phyloP scores from a whole-genome alignment of 2,797 vertebrate genomes.

The Cetoscarus ocellatus region DNA sequence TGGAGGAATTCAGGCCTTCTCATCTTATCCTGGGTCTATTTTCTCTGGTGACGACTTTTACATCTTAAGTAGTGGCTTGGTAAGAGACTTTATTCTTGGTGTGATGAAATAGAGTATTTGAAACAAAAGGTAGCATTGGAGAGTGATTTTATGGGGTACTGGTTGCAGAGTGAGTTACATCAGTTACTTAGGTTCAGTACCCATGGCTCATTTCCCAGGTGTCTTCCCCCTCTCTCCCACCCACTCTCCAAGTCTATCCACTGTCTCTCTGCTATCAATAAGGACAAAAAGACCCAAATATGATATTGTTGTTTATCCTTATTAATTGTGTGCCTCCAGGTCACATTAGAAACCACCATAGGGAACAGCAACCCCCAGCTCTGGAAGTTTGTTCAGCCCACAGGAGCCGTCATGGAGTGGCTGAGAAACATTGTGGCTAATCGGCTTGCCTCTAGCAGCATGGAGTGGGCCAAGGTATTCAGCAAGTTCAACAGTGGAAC shows the following conservation, averaged over 20 bases:
- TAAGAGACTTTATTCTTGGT: constrained; percentile 71
- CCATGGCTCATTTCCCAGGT: no score
- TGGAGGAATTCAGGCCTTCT: constrained; percentile 89
- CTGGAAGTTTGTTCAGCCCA: constrained; percentile 90
- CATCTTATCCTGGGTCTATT: constrained; percentile 94
- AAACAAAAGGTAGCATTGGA: background rate
- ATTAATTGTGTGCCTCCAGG: constrained; percentile 76
- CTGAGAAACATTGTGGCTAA: constrained; percentile 93
- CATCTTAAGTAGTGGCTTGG: constrained; percentile 92
- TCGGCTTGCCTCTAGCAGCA: constrained; percentile 86
- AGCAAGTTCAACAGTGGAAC: constrained; percentile 94
- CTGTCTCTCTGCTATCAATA: no score
- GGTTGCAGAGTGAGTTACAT: no score
- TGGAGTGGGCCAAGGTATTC: constrained; percentile 88
- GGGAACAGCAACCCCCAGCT: constrained; percentile 90
- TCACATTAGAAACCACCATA: constrained; percentile 94
- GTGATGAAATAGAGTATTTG: background rate
- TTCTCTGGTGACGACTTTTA: constrained; percentile 98
- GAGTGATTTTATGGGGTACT: no score
- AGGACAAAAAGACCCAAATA: background rate
- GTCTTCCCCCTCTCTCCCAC: no score
- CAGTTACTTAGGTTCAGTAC: no score
- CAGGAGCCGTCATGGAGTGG: constrained; percentile 91
- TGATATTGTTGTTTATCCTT: background rate
- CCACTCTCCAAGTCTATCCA: no score